phyloP scores from a whole-genome alignment of 1,140 invertebrate genomes.

The Panagrolaimus sp. region DNA sequence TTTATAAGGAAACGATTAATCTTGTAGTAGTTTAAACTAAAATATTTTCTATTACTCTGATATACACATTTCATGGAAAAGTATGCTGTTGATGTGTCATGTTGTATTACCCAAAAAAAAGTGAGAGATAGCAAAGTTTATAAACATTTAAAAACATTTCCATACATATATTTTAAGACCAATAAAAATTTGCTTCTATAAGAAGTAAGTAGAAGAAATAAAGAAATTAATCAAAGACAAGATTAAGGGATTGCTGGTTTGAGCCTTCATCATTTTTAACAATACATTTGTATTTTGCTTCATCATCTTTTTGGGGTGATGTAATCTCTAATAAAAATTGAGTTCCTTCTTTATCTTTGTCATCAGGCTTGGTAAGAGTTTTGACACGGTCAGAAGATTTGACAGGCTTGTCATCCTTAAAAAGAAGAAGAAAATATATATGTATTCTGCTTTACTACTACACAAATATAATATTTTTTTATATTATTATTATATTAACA shows the following conservation, averaged over 20 bases:
- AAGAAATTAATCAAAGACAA: slow-evolving; percentile 51
- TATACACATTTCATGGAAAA: no score
- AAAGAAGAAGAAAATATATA: slow-evolving; percentile 17
- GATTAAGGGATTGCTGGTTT: slow-evolving; percentile 55
- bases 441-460: slow-evolving; percentile 14
- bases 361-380: slow-evolving; percentile 50
- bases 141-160: no score
- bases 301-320: slow-evolving; percentile 56
- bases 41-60: no score
- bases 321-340: slow-evolving; percentile 56
- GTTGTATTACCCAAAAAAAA: no score
- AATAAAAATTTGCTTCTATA: no score
- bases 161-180: no score
- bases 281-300: slow-evolving; percentile 57
- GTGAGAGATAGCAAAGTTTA: no score
- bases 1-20: no score
- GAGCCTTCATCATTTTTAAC: slow-evolving; percentile 55
- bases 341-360: slow-evolving; percentile 55
- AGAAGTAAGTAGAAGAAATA: no score
- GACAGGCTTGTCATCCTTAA: slow-evolving; percentile 58
- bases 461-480: not conserved
- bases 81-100: no score
- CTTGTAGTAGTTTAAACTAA: no score
- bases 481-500: slow-evolving; percentile 8
- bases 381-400: slow-evolving; percentile 52